Evolutionary conservation across 2,888 invertebrate genomes (phyloP), one percentile per base, ranked within the genome.

Genomic region (Noctua fimbriata): DNA sequence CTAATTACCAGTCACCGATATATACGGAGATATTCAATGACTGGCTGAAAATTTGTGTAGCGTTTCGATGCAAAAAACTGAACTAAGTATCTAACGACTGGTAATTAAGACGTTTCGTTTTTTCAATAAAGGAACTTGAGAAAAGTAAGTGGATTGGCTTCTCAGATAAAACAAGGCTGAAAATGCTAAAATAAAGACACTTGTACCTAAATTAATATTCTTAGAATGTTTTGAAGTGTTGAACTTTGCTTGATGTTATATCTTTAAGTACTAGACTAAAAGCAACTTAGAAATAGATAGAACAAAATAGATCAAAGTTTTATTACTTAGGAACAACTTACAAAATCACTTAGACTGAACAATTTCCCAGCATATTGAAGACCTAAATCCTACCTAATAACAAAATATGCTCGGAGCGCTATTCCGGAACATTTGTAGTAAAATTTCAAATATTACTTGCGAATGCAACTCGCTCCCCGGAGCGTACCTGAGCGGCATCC

Each of bases 401-500:
- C 76, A 78, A 78, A 84, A 84, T 82, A 83, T 82, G 78, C 79
- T 78, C 66, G 52, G 60, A 55, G 55, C 66, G 72, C 83, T 83
- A 85, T 89, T 87, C 81, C 77, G 69, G 82, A 81, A 85, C 78
- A 79, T 81, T 86, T 80, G 73, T 69, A 83, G 76, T 85, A 85
- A 89, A 89, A 88, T 89, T 88, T 79, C 81, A 89, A 83, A 89
- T 89, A 89, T 89, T 88, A 88, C 83, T 87, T 87, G 76, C 74
- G 84, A 87, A 87, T 90, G 88, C 89, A 89, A 83, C 78, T 86
- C 60, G 76, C 55, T 89, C 91, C 92, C 90, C 49, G 58, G 74
- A 73, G 92, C 85, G 87, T 89, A 86, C 88, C 88, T 89, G 89
- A 86, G 87, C 74, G 76, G 90, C 88, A 91, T 88, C 78, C 89